Evolutionary conservation across 2,797 vertebrate species (phyloP).

Genomic region (Pseudocheirus occidentalis): DNA sequence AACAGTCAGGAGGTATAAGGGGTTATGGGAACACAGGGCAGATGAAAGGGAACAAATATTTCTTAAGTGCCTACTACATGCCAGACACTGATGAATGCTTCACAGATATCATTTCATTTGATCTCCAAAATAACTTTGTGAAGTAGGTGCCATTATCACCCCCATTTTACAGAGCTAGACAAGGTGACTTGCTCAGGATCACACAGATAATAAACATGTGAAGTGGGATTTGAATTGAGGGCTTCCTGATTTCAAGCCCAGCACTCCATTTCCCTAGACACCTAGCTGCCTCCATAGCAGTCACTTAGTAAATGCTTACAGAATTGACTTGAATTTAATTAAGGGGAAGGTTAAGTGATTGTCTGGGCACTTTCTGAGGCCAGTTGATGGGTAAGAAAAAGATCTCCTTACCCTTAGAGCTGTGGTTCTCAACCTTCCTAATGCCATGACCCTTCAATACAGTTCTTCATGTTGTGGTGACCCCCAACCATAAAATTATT

Average conservation of each 20-base stretch:
- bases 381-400: neutral
- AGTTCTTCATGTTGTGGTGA: no score
- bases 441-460: no score
- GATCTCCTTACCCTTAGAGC: neutral
- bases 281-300: neutral
- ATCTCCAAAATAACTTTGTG: neutral
- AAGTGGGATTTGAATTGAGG: neutral
- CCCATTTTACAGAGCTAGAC: no score
- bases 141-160: neutral
- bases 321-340: neutral
- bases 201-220: neutral
- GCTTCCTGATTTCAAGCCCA: neutral
- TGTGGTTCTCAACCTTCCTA: no score
- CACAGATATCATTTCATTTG: neutral
- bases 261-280: neutral
- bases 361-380: neutral
- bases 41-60: neutral
- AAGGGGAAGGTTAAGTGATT: neutral
- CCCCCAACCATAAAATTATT: no score
- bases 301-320: neutral
- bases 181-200: neutral
- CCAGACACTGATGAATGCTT: neutral
- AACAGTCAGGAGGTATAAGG: neutral
- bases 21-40: neutral
- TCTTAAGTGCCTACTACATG: neutral